Evolutionary conservation across 1,140 invertebrate species (phyloP), one percentile per base, ranked within the genome.

Genomic region (Tetramorium simillimum): DNA sequence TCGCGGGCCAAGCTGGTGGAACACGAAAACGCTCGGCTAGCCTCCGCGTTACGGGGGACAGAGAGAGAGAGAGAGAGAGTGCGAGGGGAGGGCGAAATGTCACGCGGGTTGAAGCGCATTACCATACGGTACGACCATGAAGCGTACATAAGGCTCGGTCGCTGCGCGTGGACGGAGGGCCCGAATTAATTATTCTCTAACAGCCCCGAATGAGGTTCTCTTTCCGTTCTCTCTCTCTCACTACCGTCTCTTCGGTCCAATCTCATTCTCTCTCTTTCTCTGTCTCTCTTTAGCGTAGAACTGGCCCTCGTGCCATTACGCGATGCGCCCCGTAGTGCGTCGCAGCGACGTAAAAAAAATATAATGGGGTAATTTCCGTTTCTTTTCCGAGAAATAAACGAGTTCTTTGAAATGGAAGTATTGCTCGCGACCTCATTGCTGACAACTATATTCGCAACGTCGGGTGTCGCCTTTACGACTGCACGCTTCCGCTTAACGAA

Each of bases 121-220:
- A 89, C 88, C 89, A 90, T 90, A 89, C 85, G 89, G 63, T 90
- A 87, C 85, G 77, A 87, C 78, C 78, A 56, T 90, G 89, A 76
- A 84, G 58, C 84, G 49, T 87, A 84, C 81, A 89, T 87, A 90
- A 89, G 88, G 78, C 78, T 73, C 24, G n/a, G 63, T 43, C 62
- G 51, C 58, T 62, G 56, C 43, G 62, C 53, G 67, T 51, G 85
- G 76, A 89, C 67, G 58, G 24, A 72, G 85, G 67, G 58, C 60
- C 46, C 73, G 62, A 90, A 90, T 90, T 90, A 89, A 90, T 89
- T 90, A 90, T 90, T 90, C 85, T 72, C 85, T 84, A 89, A 90
- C 88, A 85, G 58, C 65, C 56, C 72, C 60, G 85, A 89, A 87
- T 51, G 85, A 89, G 85, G 78, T 77, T 62, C 69, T 51, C 40